Base-by-base conservation (phyloP, 2,113 vertebrate species). In the Illadopsis cleaveri region DNA sequence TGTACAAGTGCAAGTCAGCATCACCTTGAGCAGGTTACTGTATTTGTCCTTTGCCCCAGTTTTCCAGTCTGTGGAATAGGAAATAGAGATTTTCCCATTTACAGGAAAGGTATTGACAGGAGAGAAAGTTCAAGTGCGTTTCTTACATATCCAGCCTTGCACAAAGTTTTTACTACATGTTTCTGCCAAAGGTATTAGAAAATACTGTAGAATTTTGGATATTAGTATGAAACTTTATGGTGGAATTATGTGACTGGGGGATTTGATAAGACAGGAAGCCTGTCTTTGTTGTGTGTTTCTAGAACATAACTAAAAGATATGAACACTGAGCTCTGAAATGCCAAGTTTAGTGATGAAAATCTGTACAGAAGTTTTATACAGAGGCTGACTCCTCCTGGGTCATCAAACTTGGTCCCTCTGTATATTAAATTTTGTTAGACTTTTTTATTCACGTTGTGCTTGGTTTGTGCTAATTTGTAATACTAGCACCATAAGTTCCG, bases 1-100 rank as follows among this genome's bases (percentile, higher is more conserved):
- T 35, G 2, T 44, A 25, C 17, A 89, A 95, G 53, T 78, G 85
- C 82, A 78, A 94, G 92, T 90, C 96, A 95, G 93, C 93, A 86
- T 92, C 64, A 86, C 86, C 92, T 96, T 93, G 92, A 51, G 57
- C 28, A 94, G 18, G 48, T 86, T 77, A 54, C 58, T 90, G 81
- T 33, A 42, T 71, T 78, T 83, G 51, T 93, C 80, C 76, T 93
- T 81, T 92, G 60, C 53, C 76, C 40, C 40, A 53, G 0, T 95
- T 92, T 88, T 89, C n/a, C 11, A 27, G 65, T 83, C 37, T 79
- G 15, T 81, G 38, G 56, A 93, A 62, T 13, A 15, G 72, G 56
- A 90, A 93, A 70, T 25, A 40, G 33, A 89, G 38, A 27, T 75
- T 51, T 90, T 65, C 27, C 25, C 35, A 21, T 66, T 86, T 88